Conservation (phyloP, 2,797 vertebrate genomes). For the Falco cherrug region DNA sequence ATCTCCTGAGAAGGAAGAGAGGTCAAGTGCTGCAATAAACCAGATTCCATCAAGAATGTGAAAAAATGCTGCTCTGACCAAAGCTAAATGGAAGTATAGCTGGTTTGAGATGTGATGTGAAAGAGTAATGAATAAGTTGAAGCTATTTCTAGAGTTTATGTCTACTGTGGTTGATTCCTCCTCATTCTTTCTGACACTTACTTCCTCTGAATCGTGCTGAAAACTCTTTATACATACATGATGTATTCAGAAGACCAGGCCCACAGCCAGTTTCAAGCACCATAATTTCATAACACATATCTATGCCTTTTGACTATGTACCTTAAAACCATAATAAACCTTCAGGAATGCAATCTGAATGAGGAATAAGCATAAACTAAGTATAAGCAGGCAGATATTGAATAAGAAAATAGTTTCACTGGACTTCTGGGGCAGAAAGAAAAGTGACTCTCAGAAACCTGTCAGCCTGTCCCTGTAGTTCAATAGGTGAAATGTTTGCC, state of each 20-base stretch:
- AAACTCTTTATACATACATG: not conserved
- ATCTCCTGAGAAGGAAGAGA: conserved; percentile 43
- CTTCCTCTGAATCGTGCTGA: not conserved
- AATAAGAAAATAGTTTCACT: not conserved
- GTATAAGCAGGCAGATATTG: not conserved
- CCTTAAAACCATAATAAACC: not conserved
- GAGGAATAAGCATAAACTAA: not conserved
- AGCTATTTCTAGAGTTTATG: conserved; percentile 22
- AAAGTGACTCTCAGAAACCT: not conserved
- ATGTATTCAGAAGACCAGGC: not conserved
- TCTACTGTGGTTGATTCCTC: conserved; percentile 19
- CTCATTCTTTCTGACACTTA: conserved; percentile 35
- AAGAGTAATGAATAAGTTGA: conserved; percentile 20
- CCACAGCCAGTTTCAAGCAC: not conserved
- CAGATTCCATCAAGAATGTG: conserved; percentile 23
- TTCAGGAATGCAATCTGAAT: not conserved
- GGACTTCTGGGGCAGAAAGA: not conserved
- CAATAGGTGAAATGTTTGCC: not conserved
- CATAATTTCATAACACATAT: not conserved
- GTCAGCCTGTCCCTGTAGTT: not conserved
- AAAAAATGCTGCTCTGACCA: conserved; percentile 33
- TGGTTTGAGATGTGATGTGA: conserved; percentile 10
- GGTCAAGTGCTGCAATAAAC: conserved; percentile 52
- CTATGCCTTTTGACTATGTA: not conserved
- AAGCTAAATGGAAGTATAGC: conserved; percentile 18